Conservation (phyloP, 1,140 invertebrate genomes). For the Aethina tumida region DNA sequence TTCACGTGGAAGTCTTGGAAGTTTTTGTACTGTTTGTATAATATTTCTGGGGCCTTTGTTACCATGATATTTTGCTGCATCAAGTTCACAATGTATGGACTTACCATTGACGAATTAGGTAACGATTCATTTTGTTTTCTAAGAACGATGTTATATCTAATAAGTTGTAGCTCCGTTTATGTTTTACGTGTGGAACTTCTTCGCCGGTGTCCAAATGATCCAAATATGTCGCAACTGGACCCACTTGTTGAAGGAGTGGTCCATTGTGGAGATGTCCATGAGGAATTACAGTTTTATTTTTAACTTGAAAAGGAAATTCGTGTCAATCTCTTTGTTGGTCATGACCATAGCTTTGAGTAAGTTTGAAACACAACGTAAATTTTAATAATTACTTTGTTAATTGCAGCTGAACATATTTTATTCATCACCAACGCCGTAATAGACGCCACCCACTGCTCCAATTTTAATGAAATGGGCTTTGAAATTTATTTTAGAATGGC, state of each 20-base stretch:
- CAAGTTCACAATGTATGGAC: conserved; percentile 19
- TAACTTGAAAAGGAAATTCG: conserved; percentile 18
- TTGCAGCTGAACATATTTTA: conserved; percentile 25
- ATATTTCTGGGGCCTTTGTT: conserved; percentile 17
- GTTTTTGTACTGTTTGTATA: conserved; percentile 20
- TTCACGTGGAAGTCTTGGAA: conserved; percentile 22
- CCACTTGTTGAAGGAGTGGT: conserved; percentile 21
- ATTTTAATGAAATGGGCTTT: conserved; percentile 14
- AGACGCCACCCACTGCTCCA: conserved; percentile 12
- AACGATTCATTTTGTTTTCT: neutral
- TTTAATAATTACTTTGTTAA: conserved; percentile 4
- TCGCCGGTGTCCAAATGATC: conserved; percentile 19
- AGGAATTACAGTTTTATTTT: conserved; percentile 13
- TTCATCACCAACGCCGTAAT: conserved; percentile 20
- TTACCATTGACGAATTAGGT: conserved; percentile 20
- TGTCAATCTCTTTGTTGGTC: conserved; percentile 16
- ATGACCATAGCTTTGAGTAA: conserved; percentile 25
- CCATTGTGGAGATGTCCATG: conserved; percentile 24
- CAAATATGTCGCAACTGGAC: conserved; percentile 17
- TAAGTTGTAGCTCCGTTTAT: conserved; percentile 18
- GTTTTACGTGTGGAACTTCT: conserved; percentile 22
- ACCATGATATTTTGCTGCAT: conserved; percentile 17
- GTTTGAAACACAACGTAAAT: conserved; percentile 1
- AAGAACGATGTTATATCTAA: neutral
- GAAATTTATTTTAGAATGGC: conserved; percentile 21